These are phyloP conservation scores for Rattus rattus DNA, from an alignment of 2,113 vertebrate species.

Conservation along the genomic window DNA sequence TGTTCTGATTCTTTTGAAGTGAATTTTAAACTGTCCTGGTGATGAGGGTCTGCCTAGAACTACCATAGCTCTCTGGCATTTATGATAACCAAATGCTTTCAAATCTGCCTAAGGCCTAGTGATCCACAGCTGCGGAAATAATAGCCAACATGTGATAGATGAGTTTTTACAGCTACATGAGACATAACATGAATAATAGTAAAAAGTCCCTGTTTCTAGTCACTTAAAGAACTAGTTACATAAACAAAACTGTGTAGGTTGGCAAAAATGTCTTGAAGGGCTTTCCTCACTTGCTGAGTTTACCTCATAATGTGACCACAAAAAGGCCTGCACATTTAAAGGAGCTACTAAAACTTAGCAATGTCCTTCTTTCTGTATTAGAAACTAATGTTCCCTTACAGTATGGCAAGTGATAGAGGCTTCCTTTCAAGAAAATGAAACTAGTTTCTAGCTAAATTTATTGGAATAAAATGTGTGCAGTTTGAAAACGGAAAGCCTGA, in stretches of 20 bases:
- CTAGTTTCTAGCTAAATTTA: constrained; percentile 17
- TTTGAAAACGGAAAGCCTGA: neutral
- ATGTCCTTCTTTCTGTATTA: neutral
- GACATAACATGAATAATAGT: neutral
- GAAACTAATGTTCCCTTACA: neutral
- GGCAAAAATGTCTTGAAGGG: neutral
- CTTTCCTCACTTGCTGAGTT: neutral
- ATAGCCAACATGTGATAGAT: neutral
- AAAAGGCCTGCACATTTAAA: neutral
- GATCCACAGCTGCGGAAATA: neutral
- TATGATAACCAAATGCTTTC: neutral
- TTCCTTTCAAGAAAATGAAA: constrained; percentile 27
- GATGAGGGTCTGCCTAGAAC: neutral
- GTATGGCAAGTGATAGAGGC: neutral
- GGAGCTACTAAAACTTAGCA: neutral
- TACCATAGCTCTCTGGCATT: neutral
- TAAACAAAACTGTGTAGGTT: neutral
- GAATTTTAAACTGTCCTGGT: neutral
- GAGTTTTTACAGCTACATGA: neutral
- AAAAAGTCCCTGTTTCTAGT: neutral
- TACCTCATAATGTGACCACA: neutral
- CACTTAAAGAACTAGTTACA: neutral
- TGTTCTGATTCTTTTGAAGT: neutral
- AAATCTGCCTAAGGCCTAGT: neutral
- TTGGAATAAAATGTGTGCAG: neutral